Percentiles rank a stretch among this genome's conserved stretches.
These are phyloP conservation scores for Lathamus discolor DNA, from an alignment of 2,113 vertebrate species.

Conservation along the genomic window DNA sequence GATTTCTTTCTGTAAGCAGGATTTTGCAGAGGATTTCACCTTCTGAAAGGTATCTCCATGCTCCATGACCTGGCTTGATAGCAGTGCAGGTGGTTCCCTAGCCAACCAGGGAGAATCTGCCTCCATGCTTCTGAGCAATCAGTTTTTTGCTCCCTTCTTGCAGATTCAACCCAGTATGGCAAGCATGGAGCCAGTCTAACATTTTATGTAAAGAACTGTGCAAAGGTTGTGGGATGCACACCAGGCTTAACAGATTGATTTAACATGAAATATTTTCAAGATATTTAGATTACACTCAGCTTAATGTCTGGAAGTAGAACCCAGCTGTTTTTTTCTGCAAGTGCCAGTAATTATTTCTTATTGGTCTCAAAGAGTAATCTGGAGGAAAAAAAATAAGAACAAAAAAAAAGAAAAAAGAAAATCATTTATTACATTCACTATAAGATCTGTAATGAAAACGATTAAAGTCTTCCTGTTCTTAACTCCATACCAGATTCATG, in stretches of 20 bases:
- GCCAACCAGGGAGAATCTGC: background rate
- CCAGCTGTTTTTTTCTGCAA: background rate
- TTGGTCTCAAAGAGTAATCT: background rate
- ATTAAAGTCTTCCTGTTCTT: background rate
- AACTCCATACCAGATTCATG: background rate
- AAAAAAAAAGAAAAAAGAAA: background rate
- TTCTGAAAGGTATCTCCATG: background rate
- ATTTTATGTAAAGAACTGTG: background rate
- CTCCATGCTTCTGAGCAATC: background rate
- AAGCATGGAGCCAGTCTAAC: background rate
- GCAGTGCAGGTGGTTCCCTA: background rate
- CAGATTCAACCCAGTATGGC: background rate
- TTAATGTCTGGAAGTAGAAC: background rate
- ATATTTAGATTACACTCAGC: conserved; percentile 12
- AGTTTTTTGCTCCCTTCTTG: background rate
- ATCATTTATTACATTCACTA: background rate
- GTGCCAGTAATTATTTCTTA: background rate
- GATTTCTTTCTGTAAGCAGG: background rate
- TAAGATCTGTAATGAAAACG: background rate
- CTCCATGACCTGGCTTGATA: background rate
- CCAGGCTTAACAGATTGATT: conserved; percentile 13
- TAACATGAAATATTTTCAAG: conserved; percentile 11
- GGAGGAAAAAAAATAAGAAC: background rate
- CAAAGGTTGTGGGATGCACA: background rate
- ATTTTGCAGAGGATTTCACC: background rate